Evolutionary conservation across 2,797 vertebrate genomes (phyloP).

Genomic region (Sarcoramphus papa): DNA sequence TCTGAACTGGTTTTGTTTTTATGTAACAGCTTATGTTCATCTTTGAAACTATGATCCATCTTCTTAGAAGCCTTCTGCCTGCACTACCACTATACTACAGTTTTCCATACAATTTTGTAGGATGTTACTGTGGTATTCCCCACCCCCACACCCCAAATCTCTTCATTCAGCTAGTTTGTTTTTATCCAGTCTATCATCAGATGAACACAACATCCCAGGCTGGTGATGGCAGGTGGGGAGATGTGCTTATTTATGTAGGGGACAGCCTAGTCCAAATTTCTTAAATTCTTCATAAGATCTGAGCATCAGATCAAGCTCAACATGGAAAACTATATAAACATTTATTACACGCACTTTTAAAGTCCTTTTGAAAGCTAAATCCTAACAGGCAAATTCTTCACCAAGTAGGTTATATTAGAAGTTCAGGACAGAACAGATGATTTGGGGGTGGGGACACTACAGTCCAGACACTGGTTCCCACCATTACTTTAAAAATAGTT

Average conservation of each 20-base stretch:
- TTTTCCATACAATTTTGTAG: not conserved
- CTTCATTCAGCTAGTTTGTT: not conserved
- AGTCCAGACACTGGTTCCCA: slow-evolving; percentile 9
- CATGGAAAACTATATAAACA: not conserved
- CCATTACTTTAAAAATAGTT: slow-evolving; percentile 45
- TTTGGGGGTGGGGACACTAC: not conserved
- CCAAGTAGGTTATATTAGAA: slow-evolving; percentile 21
- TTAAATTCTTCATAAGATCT: not conserved
- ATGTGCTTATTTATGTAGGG: not conserved
- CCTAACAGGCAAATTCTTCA: not conserved
- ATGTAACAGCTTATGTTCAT: not conserved
- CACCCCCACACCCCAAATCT: not conserved
- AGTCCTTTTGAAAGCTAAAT: not conserved
- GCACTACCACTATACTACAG: not conserved
- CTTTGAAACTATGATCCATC: not conserved
- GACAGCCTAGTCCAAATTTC: not conserved
- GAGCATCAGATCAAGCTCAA: not conserved
- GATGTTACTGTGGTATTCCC: not conserved
- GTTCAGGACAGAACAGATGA: slow-evolving; percentile 36
- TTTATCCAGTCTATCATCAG: not conserved
- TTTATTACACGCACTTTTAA: not conserved
- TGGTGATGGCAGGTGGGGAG: not conserved
- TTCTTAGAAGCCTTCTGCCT: not conserved
- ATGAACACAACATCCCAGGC: not conserved
- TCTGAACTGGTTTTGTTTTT: not conserved